These are phyloP conservation scores for Peromyscus maniculatus DNA, from an alignment of 2,113 vertebrate genomes.

Conservation along the genomic window DNA sequence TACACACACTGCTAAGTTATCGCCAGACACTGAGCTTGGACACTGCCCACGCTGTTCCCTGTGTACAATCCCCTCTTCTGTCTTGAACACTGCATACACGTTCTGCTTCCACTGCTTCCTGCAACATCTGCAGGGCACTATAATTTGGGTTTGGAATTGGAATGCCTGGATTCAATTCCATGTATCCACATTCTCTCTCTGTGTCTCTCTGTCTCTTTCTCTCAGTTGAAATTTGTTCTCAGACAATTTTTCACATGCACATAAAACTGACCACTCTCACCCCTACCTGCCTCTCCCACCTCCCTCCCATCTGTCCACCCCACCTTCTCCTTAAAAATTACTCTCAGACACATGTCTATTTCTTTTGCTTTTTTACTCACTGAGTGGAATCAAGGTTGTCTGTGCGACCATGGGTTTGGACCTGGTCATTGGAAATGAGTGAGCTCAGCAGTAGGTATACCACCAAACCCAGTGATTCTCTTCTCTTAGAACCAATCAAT, in stretches of 20 bases:
- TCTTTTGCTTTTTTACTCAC: background rate
- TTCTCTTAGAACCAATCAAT: background rate
- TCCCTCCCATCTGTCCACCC: background rate
- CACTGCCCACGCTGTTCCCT: background rate
- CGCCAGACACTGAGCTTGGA: slow-evolving; percentile 14
- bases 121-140: background rate
- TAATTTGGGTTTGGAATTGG: background rate
- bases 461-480: background rate
- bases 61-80: background rate
- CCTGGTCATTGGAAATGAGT: background rate
- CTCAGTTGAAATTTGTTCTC: background rate
- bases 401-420: background rate
- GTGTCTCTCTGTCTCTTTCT: too few relatives aligned
- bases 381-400: background rate
- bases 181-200: too few relatives aligned
- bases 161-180: background rate
- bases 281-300: too few relatives aligned
- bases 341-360: background rate
- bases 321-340: too few relatives aligned
- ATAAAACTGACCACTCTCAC: background rate
- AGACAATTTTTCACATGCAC: background rate
- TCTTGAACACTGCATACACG: background rate
- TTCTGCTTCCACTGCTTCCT: background rate
- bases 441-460: background rate
- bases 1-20: background rate